These are phyloP conservation scores for Caenorhabditis parvicauda DNA, from an alignment of 2,888 invertebrate genomes.

Conservation along the genomic window DNA sequence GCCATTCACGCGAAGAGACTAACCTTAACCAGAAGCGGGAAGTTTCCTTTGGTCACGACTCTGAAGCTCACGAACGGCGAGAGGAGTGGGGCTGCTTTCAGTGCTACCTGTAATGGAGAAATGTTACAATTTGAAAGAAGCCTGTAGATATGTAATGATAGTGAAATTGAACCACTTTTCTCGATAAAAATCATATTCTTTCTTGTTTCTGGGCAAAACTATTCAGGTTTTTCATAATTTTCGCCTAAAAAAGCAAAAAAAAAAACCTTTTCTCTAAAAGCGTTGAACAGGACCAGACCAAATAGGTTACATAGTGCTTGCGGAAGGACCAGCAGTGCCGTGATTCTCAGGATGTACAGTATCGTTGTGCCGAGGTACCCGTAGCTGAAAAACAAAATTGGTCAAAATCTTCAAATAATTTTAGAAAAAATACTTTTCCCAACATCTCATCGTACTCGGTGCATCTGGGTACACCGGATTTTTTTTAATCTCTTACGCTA, in stretches of 20 bases:
- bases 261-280: slow-evolving; percentile 72
- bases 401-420: not conserved
- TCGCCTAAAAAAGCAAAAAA: not conserved
- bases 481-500: not conserved
- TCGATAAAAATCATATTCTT: not conserved
- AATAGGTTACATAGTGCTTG: slow-evolving; percentile 61
- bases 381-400: slow-evolving; percentile 46
- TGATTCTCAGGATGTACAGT: slow-evolving; percentile 56
- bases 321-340: slow-evolving; percentile 62
- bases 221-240: not conserved
- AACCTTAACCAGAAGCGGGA: slow-evolving; percentile 79
- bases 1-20: not conserved
- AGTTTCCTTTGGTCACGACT: slow-evolving; percentile 90
- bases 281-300: slow-evolving; percentile 79
- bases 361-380: slow-evolving; percentile 52
- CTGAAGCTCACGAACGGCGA: slow-evolving; percentile 92
- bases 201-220: not conserved
- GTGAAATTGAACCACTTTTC: not conserved
- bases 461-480: not conserved
- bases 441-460: not conserved
- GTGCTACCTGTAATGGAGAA: slow-evolving; percentile 27
- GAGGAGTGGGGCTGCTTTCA: slow-evolving; percentile 82
- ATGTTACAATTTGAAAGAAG: not conserved
- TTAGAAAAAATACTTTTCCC: not conserved
- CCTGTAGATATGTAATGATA: not conserved